Base-by-base conservation (phyloP, 92 coral and sea anemone species). In the Porites lobata region DNA sequence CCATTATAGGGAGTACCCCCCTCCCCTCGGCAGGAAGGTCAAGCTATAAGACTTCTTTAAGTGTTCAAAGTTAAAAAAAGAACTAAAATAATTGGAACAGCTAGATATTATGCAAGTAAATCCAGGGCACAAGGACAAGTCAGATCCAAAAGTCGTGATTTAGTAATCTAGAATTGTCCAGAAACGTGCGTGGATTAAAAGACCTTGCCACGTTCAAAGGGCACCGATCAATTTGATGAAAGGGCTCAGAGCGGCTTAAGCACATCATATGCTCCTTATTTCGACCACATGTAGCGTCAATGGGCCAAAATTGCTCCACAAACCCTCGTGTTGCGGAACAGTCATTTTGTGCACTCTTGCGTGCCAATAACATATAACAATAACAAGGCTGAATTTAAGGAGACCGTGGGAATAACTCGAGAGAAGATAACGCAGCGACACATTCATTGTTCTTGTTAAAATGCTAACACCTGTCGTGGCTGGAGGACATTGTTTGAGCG, bases 381-480 rank as follows among this genome's bases (percentile, higher is more conserved):
- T 24, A 24, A 17, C 29, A 71, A 14, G 18, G 68, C 15, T 10
- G 24, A 57, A 32, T 82, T 6, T 21, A 70, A 73, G 26, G 56
- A 24, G 87, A 69, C 76, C 87, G 80, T 72, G 87, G 80, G 87
- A 72, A 75, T 18, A 74, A 51, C 29, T 43, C 87, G 59, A 73
- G 87, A 74, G 87, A 63, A 24, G 47, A 84, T 73, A 79, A 84
- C 64, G 51, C 26, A 59, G 80, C 80, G 50, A 59, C 22, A 66
- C 9, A 47, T 50, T 57, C 20, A 77, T 85, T 77, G 58, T 54
- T 51, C 67, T 50, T 77, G 20, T 66, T 68, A 66, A 76, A 26
- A 38, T 66, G 47, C 47, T 21, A 82, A 85, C 89, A 85, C 89
- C 89, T 85, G 89, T 26, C 84, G 76, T 19, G 65, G 77, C 52